Conservation (phyloP, 2,888 invertebrate species). For the Cheilosia scutellata region DNA sequence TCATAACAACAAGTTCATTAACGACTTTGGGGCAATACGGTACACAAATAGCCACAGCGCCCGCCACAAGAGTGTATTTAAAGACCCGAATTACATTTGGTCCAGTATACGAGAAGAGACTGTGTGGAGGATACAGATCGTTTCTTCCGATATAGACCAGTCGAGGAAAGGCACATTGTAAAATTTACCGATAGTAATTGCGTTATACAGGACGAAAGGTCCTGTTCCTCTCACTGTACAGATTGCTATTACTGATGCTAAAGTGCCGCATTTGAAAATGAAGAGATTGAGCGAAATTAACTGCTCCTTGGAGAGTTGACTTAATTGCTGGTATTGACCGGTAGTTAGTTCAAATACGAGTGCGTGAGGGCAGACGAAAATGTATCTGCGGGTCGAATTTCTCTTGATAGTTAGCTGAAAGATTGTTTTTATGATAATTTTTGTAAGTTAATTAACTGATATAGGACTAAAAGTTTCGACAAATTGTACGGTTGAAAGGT, state of each 20-base stretch:
- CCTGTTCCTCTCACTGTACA: slow-evolving; percentile 35
- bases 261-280: slow-evolving; percentile 65
- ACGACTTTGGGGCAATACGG: slow-evolving; percentile 64
- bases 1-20: slow-evolving; percentile 76
- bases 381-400: slow-evolving; percentile 12
- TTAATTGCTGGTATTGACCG: slow-evolving; percentile 74
- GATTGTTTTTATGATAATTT: slow-evolving; percentile 56
- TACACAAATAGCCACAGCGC: slow-evolving; percentile 69
- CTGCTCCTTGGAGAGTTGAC: slow-evolving; percentile 70
- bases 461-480: slow-evolving; percentile 12
- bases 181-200: slow-evolving; percentile 72
- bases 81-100: slow-evolving; percentile 69
- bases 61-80: slow-evolving; percentile 72
- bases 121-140: slow-evolving; percentile 40
- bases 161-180: slow-evolving; percentile 34
- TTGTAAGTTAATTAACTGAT: slow-evolving; percentile 24
- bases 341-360: slow-evolving; percentile 49
- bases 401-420: slow-evolving; percentile 46
- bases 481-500: slow-evolving; percentile 10
- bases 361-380: slow-evolving; percentile 5
- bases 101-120: slow-evolving; percentile 34
- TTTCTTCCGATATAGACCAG: slow-evolving; percentile 57
- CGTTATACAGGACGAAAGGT: slow-evolving; percentile 59
- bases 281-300: slow-evolving; percentile 74
- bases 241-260: slow-evolving; percentile 57